Evolutionary conservation across 2,888 invertebrate species (phyloP).

Genomic region (Eubasilissa splendida): DNA sequence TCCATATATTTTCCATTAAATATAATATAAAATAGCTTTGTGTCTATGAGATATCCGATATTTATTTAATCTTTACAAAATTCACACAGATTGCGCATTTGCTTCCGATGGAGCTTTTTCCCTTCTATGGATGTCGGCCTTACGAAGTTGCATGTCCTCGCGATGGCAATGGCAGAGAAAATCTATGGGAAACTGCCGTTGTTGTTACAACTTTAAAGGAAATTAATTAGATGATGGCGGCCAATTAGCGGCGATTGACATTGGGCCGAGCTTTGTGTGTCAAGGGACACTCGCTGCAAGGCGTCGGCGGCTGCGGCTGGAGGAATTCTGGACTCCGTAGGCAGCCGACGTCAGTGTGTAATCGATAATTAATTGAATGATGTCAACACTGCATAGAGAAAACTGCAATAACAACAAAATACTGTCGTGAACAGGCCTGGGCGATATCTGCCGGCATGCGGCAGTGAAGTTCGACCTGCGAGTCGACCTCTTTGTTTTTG

Average conservation of each 20-base stretch:
- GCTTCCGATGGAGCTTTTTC: too few species aligned
- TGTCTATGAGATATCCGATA: too few species aligned
- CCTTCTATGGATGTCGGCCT: not conserved
- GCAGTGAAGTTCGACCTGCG: too few species aligned
- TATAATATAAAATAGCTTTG: too few species aligned
- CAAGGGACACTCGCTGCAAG: constrained; percentile 19
- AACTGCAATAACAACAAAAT: too few species aligned
- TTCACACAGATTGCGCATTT: too few species aligned
- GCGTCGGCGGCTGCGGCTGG: not conserved
- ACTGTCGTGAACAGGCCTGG: too few species aligned
- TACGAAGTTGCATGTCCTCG: not conserved
- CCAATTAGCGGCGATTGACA: constrained; percentile 24
- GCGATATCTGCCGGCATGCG: too few species aligned
- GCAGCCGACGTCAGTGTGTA: not conserved
- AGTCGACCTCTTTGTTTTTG: too few species aligned
- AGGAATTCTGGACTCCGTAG: constrained; percentile 7
- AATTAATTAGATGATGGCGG: constrained; percentile 21
- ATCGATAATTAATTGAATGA: not conserved
- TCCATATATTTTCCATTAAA: too few species aligned
- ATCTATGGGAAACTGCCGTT: not conserved
- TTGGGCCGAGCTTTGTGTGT: constrained; percentile 17
- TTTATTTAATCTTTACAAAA: too few species aligned
- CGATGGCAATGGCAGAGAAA: constrained; percentile 20
- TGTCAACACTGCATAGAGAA: too few species aligned
- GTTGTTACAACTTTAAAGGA: not conserved